Base-by-base conservation (phyloP, 2,113 vertebrate genomes). In the Burhinus bistriatus region DNA sequence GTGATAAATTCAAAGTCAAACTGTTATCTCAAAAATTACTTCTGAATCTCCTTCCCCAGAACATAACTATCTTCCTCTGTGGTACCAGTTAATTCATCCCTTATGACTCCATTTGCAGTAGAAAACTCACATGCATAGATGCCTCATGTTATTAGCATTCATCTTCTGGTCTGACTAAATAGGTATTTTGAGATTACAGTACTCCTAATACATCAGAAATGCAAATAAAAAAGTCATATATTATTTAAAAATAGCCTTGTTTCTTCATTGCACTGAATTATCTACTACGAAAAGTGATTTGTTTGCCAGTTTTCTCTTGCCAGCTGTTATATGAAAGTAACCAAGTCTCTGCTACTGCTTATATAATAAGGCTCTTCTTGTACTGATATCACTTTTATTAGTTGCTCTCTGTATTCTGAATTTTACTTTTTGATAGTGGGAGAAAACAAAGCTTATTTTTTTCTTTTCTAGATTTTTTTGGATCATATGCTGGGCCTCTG, bases 81-180 rank as follows among this genome's bases (percentile, higher is more conserved):
- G 42, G 75, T 85, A 68, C 38, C 29, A 70, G 42, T 90, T 83
- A 93, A 94, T 93, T 72, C 57, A 94, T 57, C 79, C 85, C 71
- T 82, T 76, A 55, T 38, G 30, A 87, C 45, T 22, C 14, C n/a
- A 91, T 81, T 83, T 95, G 32, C 75, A 87, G 52, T 18, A 92
- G 36, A 55, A 85, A 89, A 19, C 47, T 92, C 65, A 81, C 42
- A 65, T 40, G 2, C 52, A 77, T 6, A 91, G 49, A 90, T 38
- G n/a, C 12, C 52, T 85, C 42, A 38, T 32, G 27, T 66, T 82
- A 93, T 55, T 93, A 92, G 71, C 61, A 95, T 94, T 71, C 29
- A 76, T 97, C 85, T 96, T 62, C 68, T 96, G 88, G 58, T 79
- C 44, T 93, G 58, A 95, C 73, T 96, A 92, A 96, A 96, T 54